Conservation (phyloP, 2,797 vertebrate genomes). For the Sparidentex hasta region DNA sequence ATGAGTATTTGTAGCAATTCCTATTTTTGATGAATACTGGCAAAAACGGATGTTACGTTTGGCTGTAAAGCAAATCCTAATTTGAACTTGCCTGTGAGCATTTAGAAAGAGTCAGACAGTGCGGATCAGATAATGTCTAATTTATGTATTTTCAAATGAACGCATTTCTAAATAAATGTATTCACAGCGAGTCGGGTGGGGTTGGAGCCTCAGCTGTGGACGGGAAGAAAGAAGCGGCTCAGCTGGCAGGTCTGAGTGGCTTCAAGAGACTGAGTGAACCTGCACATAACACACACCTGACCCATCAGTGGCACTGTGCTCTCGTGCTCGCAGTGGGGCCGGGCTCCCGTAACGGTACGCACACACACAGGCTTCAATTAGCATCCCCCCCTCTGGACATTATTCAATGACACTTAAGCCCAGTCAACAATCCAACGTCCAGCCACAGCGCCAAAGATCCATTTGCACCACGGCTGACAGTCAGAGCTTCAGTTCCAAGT, state of each 20-base stretch:
- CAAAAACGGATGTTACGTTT: constrained; percentile 4
- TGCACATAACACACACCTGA: constrained; percentile 63
- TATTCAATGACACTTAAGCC: constrained; percentile 49
- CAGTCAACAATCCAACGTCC: constrained; percentile 32
- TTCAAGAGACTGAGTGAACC: constrained; percentile 62
- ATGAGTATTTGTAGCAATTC: constrained; percentile 13
- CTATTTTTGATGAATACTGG: constrained; percentile 4
- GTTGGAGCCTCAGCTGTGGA: constrained; percentile 64
- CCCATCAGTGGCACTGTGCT: constrained; percentile 40
- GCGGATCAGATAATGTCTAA: background rate
- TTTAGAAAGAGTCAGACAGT: background rate
- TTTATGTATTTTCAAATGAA: background rate
- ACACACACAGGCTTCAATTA: constrained; percentile 38
- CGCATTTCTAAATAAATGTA: background rate
- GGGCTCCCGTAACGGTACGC: constrained; percentile 22
- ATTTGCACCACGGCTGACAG: constrained; percentile 26
- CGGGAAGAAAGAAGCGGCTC: constrained; percentile 47
- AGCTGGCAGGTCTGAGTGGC: constrained; percentile 63
- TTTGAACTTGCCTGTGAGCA: constrained; percentile 15
- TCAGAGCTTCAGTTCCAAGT: constrained; percentile 4
- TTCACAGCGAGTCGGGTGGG: constrained; percentile 27
- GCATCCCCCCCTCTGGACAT: constrained; percentile 20
- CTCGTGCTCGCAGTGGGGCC: constrained; percentile 15
- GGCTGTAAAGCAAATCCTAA: constrained; percentile 19
- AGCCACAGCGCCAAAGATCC: constrained; percentile 26